Conservation (phyloP, 2,797 vertebrate species). For the Argya squamiceps region DNA sequence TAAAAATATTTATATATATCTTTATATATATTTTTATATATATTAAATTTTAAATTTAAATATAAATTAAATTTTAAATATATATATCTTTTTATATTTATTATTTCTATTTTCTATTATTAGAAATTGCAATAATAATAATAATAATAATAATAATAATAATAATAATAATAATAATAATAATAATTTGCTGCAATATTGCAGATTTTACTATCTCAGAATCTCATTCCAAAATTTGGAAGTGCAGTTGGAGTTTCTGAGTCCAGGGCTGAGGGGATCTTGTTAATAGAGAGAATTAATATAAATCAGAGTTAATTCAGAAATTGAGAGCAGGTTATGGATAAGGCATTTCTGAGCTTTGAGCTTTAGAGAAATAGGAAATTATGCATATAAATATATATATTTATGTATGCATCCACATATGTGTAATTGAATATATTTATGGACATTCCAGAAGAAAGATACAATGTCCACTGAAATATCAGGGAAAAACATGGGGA, state of each 20-base stretch:
- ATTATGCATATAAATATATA: not conserved
- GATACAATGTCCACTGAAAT: not conserved
- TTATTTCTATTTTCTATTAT: not conserved
- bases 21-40: no score
- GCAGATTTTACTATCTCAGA: not conserved
- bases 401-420: accelerated
- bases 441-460: not conserved
- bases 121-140: not conserved
- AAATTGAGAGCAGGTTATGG: constrained; percentile 3
- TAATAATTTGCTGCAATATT: not conserved
- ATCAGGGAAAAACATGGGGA: not conserved
- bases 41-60: no score
- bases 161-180: not conserved
- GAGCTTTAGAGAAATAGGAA: not conserved
- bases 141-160: not conserved
- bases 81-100: no score
- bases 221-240: not conserved
- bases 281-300: constrained; percentile 1
- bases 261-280: not conserved
- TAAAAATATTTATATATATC: no score
- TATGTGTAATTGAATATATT: not conserved
- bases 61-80: no score
- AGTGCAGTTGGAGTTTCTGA: not conserved
- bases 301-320: constrained; percentile 42
- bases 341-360: constrained; percentile 7